A percentile compares a stretch with the other conserved stretches of the same genome.
Evolutionary conservation across 2,888 invertebrate species (phyloP).

Genomic region (Sialis fuliginosa): DNA sequence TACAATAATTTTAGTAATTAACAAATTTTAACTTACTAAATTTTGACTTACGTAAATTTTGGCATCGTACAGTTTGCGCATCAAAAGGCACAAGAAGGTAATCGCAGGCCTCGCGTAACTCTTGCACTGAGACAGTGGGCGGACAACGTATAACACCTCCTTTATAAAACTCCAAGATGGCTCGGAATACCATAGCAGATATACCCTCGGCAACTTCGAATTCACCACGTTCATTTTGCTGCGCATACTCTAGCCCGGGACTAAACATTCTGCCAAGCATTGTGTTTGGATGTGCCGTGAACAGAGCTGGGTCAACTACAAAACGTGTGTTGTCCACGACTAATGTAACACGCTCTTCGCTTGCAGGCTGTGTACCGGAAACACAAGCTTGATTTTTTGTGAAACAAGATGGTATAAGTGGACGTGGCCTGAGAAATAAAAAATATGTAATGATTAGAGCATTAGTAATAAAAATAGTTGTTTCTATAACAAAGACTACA

Average conservation of each 20-base stretch:
- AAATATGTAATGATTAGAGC: too few relatives aligned
- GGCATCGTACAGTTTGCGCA: slow-evolving; percentile 85
- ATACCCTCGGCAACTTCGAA: slow-evolving; percentile 93
- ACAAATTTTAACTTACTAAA: neutral
- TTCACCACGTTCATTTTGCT: slow-evolving; percentile 91
- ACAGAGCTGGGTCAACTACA: slow-evolving; percentile 80
- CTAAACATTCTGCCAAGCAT: slow-evolving; percentile 99
- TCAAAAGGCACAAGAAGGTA: slow-evolving; percentile 96
- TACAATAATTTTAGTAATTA: too few relatives aligned
- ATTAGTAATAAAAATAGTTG: too few relatives aligned
- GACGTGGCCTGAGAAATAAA: slow-evolving; percentile 16
- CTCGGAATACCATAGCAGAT: slow-evolving; percentile 84
- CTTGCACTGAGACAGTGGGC: slow-evolving; percentile 87
- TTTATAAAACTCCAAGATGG: slow-evolving; percentile 88
- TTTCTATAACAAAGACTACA: too few relatives aligned
- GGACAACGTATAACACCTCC: slow-evolving; percentile 87
- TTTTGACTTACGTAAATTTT: slow-evolving; percentile 72
- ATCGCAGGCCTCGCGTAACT: slow-evolving; percentile 95
- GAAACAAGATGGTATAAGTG: slow-evolving; percentile 15
- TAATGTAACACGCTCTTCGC: slow-evolving; percentile 69
- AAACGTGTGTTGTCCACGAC: slow-evolving; percentile 87
- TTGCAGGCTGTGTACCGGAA: slow-evolving; percentile 13
- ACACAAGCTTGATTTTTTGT: slow-evolving; percentile 10
- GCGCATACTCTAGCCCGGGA: slow-evolving; percentile 77
- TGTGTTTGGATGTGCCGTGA: slow-evolving; percentile 91